Evolutionary conservation across 2,888 invertebrate species (phyloP).

Genomic region (Drosophila kanekoi): DNA sequence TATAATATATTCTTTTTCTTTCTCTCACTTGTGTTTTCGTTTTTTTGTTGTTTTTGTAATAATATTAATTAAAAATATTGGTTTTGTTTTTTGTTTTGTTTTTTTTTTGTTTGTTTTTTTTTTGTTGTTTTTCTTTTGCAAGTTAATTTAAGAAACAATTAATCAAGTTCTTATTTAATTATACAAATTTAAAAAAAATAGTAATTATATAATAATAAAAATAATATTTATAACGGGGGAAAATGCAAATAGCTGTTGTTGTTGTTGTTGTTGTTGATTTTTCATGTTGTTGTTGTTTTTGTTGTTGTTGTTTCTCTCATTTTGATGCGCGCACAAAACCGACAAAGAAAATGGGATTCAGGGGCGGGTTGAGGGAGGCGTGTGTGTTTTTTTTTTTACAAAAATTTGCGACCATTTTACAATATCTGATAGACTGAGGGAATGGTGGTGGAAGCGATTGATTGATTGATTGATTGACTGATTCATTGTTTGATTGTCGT

Average conservation of each 20-base stretch:
- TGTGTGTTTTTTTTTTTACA: conserved; percentile 3
- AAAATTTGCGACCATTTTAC: conserved; percentile 43
- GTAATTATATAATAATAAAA: conserved; percentile 77
- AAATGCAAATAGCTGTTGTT: conserved; percentile 68
- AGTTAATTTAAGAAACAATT: conserved; percentile 71
- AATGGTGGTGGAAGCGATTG: conserved; percentile 7
- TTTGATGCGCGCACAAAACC: conserved; percentile 34
- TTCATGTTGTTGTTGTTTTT: conserved; percentile 12
- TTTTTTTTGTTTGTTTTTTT: conserved; percentile 14
- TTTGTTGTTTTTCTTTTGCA: conserved; percentile 53
- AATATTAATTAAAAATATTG: conserved; percentile 62
- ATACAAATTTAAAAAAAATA: conserved; percentile 79
- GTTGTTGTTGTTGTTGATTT: conserved; percentile 26
- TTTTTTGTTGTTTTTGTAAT: conserved; percentile 45
- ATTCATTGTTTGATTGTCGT: conserved; percentile 44
- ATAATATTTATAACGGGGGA: conserved; percentile 77
- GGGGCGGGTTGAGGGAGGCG: neutral
- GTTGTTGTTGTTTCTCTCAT: conserved; percentile 32
- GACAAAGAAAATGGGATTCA: conserved; percentile 26
- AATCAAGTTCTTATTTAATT: conserved; percentile 76
- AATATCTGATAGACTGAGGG: conserved; percentile 14
- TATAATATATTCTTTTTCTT: conserved; percentile 63
- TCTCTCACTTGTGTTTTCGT: conserved; percentile 51
- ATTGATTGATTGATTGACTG: conserved; percentile 38
- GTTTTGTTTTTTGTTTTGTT: conserved; percentile 51